Percentiles rank a stretch among this genome's conserved stretches.
These are phyloP conservation scores for Athene cunicularia DNA, from an alignment of 2,113 vertebrate genomes.

Conservation along the genomic window DNA sequence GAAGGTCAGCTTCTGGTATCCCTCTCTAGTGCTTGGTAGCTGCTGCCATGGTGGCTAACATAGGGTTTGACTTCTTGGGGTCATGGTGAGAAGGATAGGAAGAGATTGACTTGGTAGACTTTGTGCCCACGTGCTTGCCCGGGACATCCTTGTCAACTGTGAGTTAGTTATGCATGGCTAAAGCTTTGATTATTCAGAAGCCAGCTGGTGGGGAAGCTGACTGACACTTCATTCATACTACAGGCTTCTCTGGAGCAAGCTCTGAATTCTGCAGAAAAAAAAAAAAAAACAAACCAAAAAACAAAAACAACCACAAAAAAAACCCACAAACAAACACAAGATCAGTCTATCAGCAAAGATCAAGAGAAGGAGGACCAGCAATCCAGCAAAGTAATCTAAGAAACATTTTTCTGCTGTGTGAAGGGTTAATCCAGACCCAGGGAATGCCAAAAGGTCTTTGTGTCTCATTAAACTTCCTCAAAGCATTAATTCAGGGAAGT, in stretches of 20 bases:
- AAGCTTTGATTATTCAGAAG: neutral
- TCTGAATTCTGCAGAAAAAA: neutral
- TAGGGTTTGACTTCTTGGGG: neutral
- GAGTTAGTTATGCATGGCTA: neutral
- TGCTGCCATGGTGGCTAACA: neutral
- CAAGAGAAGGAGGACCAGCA: neutral
- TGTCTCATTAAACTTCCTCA: neutral
- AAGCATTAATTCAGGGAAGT: neutral
- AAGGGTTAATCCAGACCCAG: neutral
- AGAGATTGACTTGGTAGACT: neutral
- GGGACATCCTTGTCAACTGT: neutral
- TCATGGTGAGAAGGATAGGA: neutral
- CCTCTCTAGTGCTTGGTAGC: neutral
- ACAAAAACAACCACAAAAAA: too few relatives aligned
- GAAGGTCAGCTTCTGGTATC: neutral
- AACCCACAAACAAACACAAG: too few relatives aligned
- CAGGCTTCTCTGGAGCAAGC: neutral
- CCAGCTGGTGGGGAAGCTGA: neutral
- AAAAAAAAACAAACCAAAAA: too few relatives aligned
- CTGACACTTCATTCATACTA: neutral
- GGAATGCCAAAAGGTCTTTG: neutral
- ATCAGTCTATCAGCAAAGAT: neutral
- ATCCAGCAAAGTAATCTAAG: neutral
- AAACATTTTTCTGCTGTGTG: neutral
- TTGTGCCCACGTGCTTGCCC: rapidly evolving